Evolutionary conservation across 2,888 invertebrate genomes (phyloP), one percentile per base, ranked within the genome.

Genomic region (Bunonema sp.): DNA sequence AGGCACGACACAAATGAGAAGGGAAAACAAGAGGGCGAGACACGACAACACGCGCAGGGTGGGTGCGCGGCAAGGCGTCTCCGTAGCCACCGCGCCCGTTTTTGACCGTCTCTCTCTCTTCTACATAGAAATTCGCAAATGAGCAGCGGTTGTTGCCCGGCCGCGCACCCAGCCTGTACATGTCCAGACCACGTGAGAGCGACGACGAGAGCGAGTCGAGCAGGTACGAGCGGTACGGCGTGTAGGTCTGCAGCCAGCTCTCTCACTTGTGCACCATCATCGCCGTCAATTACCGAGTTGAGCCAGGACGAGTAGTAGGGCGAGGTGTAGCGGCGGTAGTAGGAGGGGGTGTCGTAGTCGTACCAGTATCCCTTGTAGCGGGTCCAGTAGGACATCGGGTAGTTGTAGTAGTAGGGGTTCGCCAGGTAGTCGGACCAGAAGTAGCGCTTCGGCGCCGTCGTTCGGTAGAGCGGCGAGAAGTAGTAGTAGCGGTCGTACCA

Each of bases 401-500:
- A 23, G 41, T 39, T 45, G 59, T 56, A 60, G 48, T 54, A 60
- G 47, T 60, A 57, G 16, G 61, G 61, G 29, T 62, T 62, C 32
- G 61, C 50, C 32, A 57, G 45, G 34, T 57, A 55, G 49, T 58
- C 60, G 38, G 39, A 39, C 34, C 35, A 41, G 4, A 20, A 35
- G 24, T 41, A 41, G 20, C 35, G 41, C 8, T 10, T 10, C 8
- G 28, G 28, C 8, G 12, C 28, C 8, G 42, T 33, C 12, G 38
- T 31, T 22, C 30, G 44, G 49, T 59, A 60, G 24, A 61, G 46
- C 19, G 59, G 59, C 18, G 59, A 59, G 51, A 61, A 61, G 51
- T 61, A 59, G 50, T 58, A 52, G 47, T 61, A 61, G 31, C 52
- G 49, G 44, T 61, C 61, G 44, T 56, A 57, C 60, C 61, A 57